Percentiles rank a stretch among this genome's conserved stretches.
Conservation (phyloP, 2,113 vertebrate species). For the Colaptes auratus region DNA sequence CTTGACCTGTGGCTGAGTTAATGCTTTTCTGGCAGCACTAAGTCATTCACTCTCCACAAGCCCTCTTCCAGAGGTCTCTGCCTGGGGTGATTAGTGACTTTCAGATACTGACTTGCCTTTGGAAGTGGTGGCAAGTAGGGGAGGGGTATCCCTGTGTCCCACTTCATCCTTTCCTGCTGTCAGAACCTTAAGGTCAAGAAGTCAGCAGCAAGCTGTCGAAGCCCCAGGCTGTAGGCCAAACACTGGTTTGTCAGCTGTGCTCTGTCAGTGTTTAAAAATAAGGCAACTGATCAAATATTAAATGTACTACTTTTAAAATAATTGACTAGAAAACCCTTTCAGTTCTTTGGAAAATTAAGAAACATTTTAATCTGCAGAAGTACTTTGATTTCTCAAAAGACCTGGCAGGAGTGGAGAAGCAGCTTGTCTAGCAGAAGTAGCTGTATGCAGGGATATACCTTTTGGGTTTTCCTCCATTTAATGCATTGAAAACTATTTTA, state of each 20-base stretch:
- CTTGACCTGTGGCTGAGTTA: neutral
- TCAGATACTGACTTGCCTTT: neutral
- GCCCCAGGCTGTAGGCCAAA: neutral
- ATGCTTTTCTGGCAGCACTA: neutral
- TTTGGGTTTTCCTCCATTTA: neutral
- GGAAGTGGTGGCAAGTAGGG: neutral
- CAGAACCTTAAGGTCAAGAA: neutral
- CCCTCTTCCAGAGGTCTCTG: neutral
- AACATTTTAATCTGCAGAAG: neutral
- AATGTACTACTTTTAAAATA: neutral
- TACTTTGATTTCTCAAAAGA: neutral
- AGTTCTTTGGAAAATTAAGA: neutral
- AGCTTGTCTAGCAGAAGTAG: neutral
- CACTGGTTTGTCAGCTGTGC: neutral
- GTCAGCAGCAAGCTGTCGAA: neutral
- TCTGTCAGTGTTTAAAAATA: neutral
- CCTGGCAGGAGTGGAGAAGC: accelerated
- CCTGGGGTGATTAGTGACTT: neutral
- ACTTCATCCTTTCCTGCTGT: neutral
- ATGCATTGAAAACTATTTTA: neutral
- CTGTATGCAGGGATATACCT: neutral
- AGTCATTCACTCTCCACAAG: neutral
- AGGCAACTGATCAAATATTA: neutral
- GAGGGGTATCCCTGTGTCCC: neutral
- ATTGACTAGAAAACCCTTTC: neutral